Evolutionary conservation across 2,113 vertebrate genomes (phyloP).

Genomic region (Elanus axillaris): DNA sequence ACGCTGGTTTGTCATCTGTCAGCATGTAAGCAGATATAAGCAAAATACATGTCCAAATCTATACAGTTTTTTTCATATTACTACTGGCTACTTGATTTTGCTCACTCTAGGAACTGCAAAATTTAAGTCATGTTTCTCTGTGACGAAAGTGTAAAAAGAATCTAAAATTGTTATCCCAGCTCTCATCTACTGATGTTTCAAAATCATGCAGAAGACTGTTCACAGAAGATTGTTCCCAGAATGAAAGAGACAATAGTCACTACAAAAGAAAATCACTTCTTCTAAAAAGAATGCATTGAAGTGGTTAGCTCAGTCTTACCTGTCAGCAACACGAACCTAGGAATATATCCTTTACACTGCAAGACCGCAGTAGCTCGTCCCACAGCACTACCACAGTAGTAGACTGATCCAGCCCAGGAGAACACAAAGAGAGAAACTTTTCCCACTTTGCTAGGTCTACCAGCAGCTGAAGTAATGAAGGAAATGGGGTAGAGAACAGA

Average conservation of each 20-base stretch:
- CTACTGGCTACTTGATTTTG: background rate
- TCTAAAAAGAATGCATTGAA: background rate
- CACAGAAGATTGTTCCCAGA: background rate
- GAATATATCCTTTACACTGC: constrained; percentile 22
- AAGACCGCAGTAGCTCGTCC: constrained; percentile 43
- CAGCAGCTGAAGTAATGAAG: constrained; percentile 73
- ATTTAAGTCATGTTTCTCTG: background rate
- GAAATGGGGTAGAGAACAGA: constrained; percentile 52
- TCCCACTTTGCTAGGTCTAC: constrained; percentile 62
- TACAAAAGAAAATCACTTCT: background rate
- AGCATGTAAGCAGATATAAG: background rate
- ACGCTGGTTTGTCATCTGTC: background rate
- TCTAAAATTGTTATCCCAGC: background rate
- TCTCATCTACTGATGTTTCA: background rate
- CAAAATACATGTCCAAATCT: background rate
- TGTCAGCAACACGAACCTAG: constrained; percentile 26
- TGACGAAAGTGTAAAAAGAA: background rate
- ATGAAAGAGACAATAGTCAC: background rate
- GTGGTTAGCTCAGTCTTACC: constrained; percentile 67
- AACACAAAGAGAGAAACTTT: constrained; percentile 61
- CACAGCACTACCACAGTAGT: constrained; percentile 28
- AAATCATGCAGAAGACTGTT: background rate
- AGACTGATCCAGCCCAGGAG: constrained; percentile 65
- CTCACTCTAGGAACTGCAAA: background rate
- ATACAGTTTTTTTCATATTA: background rate